Conservation (phyloP, 2,113 vertebrate species). For the Barbus barbus region DNA sequence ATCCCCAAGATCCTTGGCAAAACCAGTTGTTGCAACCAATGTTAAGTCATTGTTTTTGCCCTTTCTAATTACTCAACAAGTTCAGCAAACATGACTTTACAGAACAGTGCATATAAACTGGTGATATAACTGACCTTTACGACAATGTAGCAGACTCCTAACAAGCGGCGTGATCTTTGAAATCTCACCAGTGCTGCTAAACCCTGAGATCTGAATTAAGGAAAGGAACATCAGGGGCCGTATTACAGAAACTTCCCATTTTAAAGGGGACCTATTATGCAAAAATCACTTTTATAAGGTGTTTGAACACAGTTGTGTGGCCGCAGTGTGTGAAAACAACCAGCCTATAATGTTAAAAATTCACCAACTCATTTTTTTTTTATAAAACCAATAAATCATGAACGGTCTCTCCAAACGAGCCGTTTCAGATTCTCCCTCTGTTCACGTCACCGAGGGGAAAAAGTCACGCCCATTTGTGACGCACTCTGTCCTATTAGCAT, state of each 20-base stretch:
- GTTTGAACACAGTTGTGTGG: no score
- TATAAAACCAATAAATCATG: no score
- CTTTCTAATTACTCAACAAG: background rate
- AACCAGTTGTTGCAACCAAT: background rate
- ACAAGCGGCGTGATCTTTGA: slow-evolving; percentile 87
- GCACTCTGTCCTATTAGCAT: no score
- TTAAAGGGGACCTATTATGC: no score
- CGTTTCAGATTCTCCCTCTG: no score
- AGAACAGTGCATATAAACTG: background rate
- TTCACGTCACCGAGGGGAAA: no score
- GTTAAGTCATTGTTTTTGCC: background rate
- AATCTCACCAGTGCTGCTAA: slow-evolving; percentile 92
- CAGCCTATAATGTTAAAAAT: no score
- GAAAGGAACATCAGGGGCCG: slow-evolving; percentile 51
- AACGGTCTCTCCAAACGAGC: no score
- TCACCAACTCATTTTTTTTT: no score
- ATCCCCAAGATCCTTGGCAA: background rate
- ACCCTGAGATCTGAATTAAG: slow-evolving; percentile 79
- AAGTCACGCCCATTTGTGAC: no score
- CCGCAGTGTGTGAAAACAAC: no score
- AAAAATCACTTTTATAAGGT: no score
- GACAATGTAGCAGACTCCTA: slow-evolving; percentile 97
- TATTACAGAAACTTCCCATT: background rate
- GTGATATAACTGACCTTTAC: slow-evolving; percentile 84
- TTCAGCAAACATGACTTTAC: background rate